Evolutionary conservation across 2,797 vertebrate species (phyloP), one percentile per base, ranked within the genome.

Genomic region (Paramormyrops hopkinsi): DNA sequence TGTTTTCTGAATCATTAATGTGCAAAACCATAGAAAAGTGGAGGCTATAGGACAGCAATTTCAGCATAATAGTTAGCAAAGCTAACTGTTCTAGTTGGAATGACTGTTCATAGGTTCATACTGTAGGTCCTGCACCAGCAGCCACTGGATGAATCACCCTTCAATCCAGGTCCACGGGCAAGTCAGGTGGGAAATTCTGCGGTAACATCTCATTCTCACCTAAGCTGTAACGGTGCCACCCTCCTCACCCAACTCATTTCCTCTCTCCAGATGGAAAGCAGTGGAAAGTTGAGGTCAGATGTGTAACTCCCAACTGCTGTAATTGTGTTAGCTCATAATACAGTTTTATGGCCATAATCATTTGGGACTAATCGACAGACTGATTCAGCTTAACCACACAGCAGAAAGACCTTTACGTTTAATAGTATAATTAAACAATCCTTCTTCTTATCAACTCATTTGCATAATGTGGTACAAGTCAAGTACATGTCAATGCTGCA

Each of bases 341-440:
- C 51, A 87, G 33, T 87, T 87, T 87, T 59, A 87, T 87, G 29
- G 59, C 41, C 14, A 29, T 41, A 83, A 89, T 89, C 79, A 83
- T 56, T 59, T 89, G 76, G 53, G 76, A 89, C 37, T 89, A 84
- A 83, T n/a, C 37, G 79, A 53, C 50, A 56, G 37, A 56, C 37
- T 83, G 29, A 86, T 56, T 87, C 62, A 53, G 73, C 22, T 89
- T 53, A 89, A 14, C 76, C 22, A 73, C 53, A 84, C 41, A 41
- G 41, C 50, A 59, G 76, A 88, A 69, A 76, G 50, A 50, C 29
- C 88, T 46, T 59, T 44, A 83, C 51, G 2, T 46, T 56, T 84
- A 59, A 51, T 41, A 83, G 48, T 54, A 29, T 83, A 89, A 83
- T 54, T 88, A 88, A 73, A 29, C 48, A 33, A 69, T 76, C 29